A percentile compares a stretch with the other conserved stretches of the same genome.
Conservation (phyloP, 2,113 vertebrate species). For the Ptilonorhynchus violaceus region DNA sequence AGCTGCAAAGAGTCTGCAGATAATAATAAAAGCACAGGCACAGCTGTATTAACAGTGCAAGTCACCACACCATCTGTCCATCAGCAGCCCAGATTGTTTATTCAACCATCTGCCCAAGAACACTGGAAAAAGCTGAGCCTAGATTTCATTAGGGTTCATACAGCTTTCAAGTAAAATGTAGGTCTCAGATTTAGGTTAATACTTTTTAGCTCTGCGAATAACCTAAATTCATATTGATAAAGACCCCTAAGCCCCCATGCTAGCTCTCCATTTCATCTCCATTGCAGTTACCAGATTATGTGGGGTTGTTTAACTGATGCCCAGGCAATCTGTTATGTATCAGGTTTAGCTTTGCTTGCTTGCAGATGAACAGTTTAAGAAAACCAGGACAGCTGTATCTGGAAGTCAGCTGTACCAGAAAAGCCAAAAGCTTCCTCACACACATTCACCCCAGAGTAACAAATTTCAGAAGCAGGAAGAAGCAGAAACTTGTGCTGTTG, state of each 20-base stretch:
- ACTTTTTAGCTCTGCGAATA: background rate
- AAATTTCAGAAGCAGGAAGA: background rate
- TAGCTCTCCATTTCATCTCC: background rate
- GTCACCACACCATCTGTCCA: slow-evolving; percentile 34
- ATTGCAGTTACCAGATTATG: background rate
- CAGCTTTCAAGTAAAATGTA: background rate
- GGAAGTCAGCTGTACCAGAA: background rate
- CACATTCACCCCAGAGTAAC: background rate
- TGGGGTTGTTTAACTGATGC: background rate
- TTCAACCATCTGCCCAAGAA: background rate
- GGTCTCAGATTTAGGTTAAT: slow-evolving; percentile 28
- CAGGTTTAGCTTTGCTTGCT: background rate
- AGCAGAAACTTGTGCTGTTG: background rate
- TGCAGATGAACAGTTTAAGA: background rate
- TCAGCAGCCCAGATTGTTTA: background rate
- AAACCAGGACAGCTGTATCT: background rate
- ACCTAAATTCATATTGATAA: background rate
- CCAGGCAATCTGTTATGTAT: background rate
- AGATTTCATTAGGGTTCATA: background rate
- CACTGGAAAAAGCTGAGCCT: background rate
- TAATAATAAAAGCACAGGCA: background rate
- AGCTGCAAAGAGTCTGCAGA: background rate
- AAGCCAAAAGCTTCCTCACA: background rate
- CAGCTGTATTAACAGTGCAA: background rate
- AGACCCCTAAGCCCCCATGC: background rate